Base-by-base conservation (phyloP, 2,113 vertebrate genomes). In the Stegastes partitus region DNA sequence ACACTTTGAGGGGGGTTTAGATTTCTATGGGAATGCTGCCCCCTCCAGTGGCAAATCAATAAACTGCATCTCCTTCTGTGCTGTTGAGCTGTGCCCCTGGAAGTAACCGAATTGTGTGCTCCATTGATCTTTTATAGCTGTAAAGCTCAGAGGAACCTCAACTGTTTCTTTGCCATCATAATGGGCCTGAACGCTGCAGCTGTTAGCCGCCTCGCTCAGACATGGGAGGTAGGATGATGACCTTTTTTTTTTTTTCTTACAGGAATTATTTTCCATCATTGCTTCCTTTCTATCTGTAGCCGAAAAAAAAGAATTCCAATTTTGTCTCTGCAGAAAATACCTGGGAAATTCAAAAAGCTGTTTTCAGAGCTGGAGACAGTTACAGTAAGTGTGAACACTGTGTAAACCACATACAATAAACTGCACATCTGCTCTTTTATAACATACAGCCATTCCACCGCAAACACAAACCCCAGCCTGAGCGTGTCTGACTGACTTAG, bases 171-270 rank as follows among this genome's bases (percentile, higher is more conserved):
- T 78, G 97, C 97, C 61, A 98, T 99, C 51, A 97, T 99, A 88
- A 97, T 99, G 98, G 98, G 98, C 72, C 96, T 99, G 84, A 99
- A 98, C 89, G 96, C 97, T 16, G 96, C 97, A 49, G 98, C 98
- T 2, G 95, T 99, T 63, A 96, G 97, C 88, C 96, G 98, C 4
- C 96, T 99, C 71, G 95, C 94, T 31, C 97, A 98, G 74, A 99
- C 98, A 11, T 99, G 97, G 98, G 97, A 99, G 97, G 98, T 99
- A 92, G 89, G 42, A 59, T 66, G 65, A n/a, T n/a, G n/a, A n/a
- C 62, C 1, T 9, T 28, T 49, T 23, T 45, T 55, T 25, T 9
- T 31, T 37, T 28, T 56, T 37, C 6, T 21, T 18, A n/a, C 16
- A 49, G 11, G 1, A 68, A 50, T 22, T 0, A 2, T 12, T 26